phyloP scores from a whole-genome alignment of 2,797 vertebrate genomes.

The Champsocephalus esox region DNA sequence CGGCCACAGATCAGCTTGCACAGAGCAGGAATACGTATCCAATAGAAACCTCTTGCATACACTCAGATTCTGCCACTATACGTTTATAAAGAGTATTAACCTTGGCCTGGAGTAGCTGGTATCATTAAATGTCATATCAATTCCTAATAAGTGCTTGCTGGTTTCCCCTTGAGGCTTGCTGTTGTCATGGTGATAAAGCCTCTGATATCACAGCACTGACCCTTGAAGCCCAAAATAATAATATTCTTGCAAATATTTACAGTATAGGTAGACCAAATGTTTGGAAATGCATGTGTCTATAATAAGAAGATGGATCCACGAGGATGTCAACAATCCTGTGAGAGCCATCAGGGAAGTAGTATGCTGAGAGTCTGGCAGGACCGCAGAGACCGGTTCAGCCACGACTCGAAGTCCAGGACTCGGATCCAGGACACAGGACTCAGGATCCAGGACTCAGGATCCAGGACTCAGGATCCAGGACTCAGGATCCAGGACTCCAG shows the following conservation, averaged over 20 bases:
- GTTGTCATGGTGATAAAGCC: slow-evolving; percentile 40
- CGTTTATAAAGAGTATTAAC: slow-evolving; percentile 2
- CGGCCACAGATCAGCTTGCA: not conserved
- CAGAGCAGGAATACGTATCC: not conserved
- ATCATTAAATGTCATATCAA: slow-evolving; percentile 12
- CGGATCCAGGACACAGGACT: too few species aligned
- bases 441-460: too few species aligned
- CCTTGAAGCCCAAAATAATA: slow-evolving; percentile 15
- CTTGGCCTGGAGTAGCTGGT: slow-evolving; percentile 11
- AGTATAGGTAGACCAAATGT: too few species aligned
- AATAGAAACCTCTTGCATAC: not conserved
- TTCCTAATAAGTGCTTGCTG: not conserved
- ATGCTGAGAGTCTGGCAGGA: too few species aligned
- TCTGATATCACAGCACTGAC: slow-evolving; percentile 3
- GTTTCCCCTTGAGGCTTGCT: slow-evolving; percentile 2
- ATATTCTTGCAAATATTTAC: slow-evolving; percentile 2
- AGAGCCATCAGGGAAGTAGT: too few species aligned
- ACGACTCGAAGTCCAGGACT: too few species aligned
- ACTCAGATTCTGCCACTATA: not conserved
- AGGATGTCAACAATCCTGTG: too few species aligned
- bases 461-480: too few species aligned
- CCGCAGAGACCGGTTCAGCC: too few species aligned
- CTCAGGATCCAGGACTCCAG: too few species aligned
- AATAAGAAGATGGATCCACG: too few species aligned
- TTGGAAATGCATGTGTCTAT: too few species aligned